Conservation (phyloP, 1,140 invertebrate genomes). For the Asbolus verrucosus region DNA sequence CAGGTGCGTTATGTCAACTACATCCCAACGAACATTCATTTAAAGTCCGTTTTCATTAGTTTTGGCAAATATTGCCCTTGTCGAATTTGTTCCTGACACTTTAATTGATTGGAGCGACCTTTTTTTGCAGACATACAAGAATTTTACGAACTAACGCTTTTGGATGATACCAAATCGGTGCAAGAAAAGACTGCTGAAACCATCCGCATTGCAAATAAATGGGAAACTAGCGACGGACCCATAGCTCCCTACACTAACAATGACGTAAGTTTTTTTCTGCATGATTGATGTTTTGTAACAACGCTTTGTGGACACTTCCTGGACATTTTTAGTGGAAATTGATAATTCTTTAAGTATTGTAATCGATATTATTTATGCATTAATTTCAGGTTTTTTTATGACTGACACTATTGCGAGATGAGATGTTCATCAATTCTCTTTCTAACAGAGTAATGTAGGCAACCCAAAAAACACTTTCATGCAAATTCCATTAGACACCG, state of each 20-base stretch:
- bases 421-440: no score
- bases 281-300: no score
- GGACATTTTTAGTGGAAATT: no score
- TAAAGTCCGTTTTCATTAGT: no score
- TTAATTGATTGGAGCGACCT: neutral
- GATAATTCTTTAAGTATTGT: slow-evolving; percentile 1
- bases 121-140: slow-evolving; percentile 95
- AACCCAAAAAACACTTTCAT: no score
- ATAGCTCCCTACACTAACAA: slow-evolving; percentile 73
- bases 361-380: neutral
- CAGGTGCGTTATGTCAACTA: neutral
- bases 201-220: slow-evolving; percentile 94
- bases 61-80: no score
- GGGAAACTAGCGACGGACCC: slow-evolving; percentile 82
- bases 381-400: no score
- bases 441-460: no score
- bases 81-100: neutral
- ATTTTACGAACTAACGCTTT: slow-evolving; percentile 96
- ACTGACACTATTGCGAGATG: no score
- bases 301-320: no score
- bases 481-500: no score
- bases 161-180: slow-evolving; percentile 94
- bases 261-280: slow-evolving; percentile 74
- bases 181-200: slow-evolving; percentile 97
- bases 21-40: no score